Base-by-base conservation (phyloP, 2,888 invertebrate genomes). In the Acleris emargana region DNA sequence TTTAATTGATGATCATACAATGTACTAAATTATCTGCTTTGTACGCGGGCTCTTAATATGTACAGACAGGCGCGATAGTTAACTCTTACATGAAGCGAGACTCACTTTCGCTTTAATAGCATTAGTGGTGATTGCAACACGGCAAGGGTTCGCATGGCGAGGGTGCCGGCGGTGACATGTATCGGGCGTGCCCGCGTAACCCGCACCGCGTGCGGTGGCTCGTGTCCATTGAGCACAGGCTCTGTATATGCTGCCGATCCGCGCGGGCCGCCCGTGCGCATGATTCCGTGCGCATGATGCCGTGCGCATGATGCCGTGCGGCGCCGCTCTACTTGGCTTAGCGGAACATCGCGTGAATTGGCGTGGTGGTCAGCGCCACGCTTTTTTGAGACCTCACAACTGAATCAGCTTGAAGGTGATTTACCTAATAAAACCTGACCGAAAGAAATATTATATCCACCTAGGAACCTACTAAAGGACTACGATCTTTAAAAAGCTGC, bases 301-400 rank as follows among this genome's bases (percentile, higher is more conserved):
- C 78, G 82, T 81, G 74, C 72, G 73, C 72, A 79, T 83, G 25
- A 43, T 51, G 77, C 86, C 87, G 84, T 86, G 87, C 76, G 68
- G 84, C 78, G 77, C 72, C 81, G 89, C 87, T 88, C 87, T 84
- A 87, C 77, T 89, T 85, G 72, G 73, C 76, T 74, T 82, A 84
- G 82, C 85, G 83, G 83, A 78, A 82, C 76, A 74, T 80, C 72
- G 84, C 81, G 80, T 84, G 79, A 82, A 76, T 74, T 80, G 71
- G 84, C 81, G 80, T 84, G 79, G 79, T 83, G 78, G 75, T 69
- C 71, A 66, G 70, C 64, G 69, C 59, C 67, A 60, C 67, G 62
- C 75, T 81, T 84, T 81, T 80, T 80, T 76, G 72, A 77, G 67
- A 77, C 70, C 73, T 71, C 69, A 69, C 73, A 76, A 72, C 74